Evolutionary conservation across 2,113 vertebrate genomes (phyloP), one percentile per base, ranked within the genome.

Genomic region (Gambusia holbrooki): DNA sequence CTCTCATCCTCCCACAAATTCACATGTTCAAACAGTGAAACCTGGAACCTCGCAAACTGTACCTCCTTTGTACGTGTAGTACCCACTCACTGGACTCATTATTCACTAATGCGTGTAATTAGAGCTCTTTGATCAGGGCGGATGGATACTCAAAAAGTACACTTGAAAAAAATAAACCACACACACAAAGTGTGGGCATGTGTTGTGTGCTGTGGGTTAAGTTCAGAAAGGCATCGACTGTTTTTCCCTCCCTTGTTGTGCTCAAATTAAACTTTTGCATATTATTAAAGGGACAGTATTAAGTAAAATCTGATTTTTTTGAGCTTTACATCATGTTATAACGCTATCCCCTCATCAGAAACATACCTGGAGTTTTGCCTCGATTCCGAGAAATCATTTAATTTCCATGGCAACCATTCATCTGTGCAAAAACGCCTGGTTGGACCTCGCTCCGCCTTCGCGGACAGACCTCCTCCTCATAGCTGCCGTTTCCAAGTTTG

Each of bases 51-150:
- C n/a, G 15, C 74, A 63, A 48, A 28, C 73, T 77, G 19, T 62
- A 28, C 71, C 74, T 84, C 83, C 81, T 77, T 82, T 87, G 79
- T 80, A 48, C 76, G 77, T 82, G 74, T 72, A 79, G 80, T 77
- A 67, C 79, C 74, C 79, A 88, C 80, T 84, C 62, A 78, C 72
- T 74, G 73, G 76, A 85, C 73, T 88, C 69, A 67, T 86, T 70
- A 45, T 64, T 74, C 82, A 77, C 77, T 86, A 89, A 90, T 90
- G 88, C 8, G 9, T 86, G 82, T 87, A 91, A 91, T 91, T 90
- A 88, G 27, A 67, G 62, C 79, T 77, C 85, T 87, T 86, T 85
- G 80, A 80, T 90, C 82, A 79, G 82, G 54, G 61, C 42, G 77
- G 70, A 79, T 69, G 65, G 80, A 80, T 37, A 76, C 77, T 83